Evolutionary conservation across 2,888 invertebrate species (phyloP), one percentile per base, ranked within the genome.

Genomic region (Neria commutata): DNA sequence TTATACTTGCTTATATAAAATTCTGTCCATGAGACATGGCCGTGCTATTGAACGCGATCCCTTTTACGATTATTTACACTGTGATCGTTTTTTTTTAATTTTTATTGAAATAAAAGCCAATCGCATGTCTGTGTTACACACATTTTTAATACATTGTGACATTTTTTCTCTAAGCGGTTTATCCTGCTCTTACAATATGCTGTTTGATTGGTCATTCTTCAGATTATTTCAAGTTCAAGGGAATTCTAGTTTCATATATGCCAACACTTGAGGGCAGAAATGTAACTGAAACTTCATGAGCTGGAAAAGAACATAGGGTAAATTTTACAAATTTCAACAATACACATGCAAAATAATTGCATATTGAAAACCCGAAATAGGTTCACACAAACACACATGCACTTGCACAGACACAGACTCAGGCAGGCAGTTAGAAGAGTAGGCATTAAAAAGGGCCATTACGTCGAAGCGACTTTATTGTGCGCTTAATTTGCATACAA

Each of bases 401-500:
- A 46, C 11, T 19, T 19, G 29, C 6, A 25, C 19, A 42, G 10
- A 21, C 17, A 46, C 16, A 53, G 21, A 53, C 53, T n/a, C 40
- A 40, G 16, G 19, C 19, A 40, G 19, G 17, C 40, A 40, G 17
- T 37, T 33, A 17, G 17, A 40, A 61, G 33, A 58, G 56, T 56
- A 54, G 58, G 33, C 62, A 25, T 40, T n/a, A 17, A 14, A 14
- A 48, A 17, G 49, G 51, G 26, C 48, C 52, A 46, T 54, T 21
- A 17, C n/a, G 4, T n/a, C 11, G 11, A 6, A 37, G 37, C 8
- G 57, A 53, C 54, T 40, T 58, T 61, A 45, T 53, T 49, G 46
- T 67, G 50, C 59, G 67, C 67, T 68, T 64, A 64, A 68, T 70
- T 70, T 70, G 37, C 71, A 67, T 64, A 65, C 70, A 72, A 74